Conservation (phyloP, 2,888 invertebrate species). For the Stramonita haemastoma region DNA sequence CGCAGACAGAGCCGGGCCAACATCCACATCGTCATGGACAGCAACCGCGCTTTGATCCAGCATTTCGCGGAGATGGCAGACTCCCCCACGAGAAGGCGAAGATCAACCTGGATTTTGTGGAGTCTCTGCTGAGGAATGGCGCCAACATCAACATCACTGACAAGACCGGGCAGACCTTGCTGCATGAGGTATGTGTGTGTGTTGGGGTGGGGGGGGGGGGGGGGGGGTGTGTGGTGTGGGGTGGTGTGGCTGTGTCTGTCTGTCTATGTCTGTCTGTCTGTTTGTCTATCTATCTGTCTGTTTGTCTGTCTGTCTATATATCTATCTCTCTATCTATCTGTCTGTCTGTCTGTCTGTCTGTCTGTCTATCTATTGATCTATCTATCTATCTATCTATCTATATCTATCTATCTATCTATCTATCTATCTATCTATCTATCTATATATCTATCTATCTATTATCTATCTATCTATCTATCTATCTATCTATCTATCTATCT, state of each 20-base stretch:
- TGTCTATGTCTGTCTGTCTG: too few relatives aligned
- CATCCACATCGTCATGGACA: constrained; percentile 47
- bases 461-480: too few relatives aligned
- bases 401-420: too few relatives aligned
- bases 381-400: too few relatives aligned
- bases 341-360: too few relatives aligned
- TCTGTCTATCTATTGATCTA: too few relatives aligned
- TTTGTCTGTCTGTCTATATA: too few relatives aligned
- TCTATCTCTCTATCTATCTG: too few relatives aligned
- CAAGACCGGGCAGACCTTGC: constrained; percentile 73
- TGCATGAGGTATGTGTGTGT: constrained; percentile 72
- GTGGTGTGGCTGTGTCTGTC: background rate
- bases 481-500: too few relatives aligned
- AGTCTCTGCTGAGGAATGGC: constrained; percentile 65
- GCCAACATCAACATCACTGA: constrained; percentile 74
- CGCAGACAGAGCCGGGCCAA: constrained; percentile 35
- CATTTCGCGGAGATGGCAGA: constrained; percentile 73
- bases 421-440: too few relatives aligned
- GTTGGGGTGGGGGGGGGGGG: background rate
- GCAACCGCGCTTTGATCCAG: constrained; percentile 70
- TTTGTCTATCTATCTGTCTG: too few relatives aligned
- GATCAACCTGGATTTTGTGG: constrained; percentile 73
- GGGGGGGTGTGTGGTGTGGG: background rate
- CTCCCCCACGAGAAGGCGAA: constrained; percentile 60
- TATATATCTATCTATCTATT: too few relatives aligned